Evolutionary conservation across 2,888 invertebrate species (phyloP).

Genomic region (Bibio marci): DNA sequence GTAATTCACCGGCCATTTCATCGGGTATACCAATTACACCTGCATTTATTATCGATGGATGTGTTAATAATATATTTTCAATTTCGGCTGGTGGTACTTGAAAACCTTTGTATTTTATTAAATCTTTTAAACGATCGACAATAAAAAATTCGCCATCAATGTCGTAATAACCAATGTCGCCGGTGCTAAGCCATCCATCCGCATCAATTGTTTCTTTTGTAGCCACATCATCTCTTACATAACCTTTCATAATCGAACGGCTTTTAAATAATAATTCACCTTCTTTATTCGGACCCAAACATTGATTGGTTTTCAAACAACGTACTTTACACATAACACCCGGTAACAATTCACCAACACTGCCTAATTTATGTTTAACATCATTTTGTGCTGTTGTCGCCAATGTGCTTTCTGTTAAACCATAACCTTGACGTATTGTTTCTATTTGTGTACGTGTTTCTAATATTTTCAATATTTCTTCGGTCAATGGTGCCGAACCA

Average conservation of each 20-base stretch:
- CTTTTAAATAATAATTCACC: conserved; percentile 80
- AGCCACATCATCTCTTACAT: conserved; percentile 50
- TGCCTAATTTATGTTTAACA: conserved; percentile 34
- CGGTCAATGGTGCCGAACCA: conserved; percentile 70
- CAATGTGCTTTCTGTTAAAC: conserved; percentile 64
- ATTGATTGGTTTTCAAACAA: conserved; percentile 42
- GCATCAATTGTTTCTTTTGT: conserved; percentile 45
- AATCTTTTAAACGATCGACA: conserved; percentile 72
- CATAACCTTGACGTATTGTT: conserved; percentile 54
- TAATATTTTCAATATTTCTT: conserved; percentile 43
- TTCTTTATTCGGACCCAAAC: conserved; percentile 43
- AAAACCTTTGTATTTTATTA: conserved; percentile 80
- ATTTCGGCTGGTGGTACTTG: conserved; percentile 81
- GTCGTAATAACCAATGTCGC: conserved; percentile 73
- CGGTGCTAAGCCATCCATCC: conserved; percentile 63
- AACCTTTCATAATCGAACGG: conserved; percentile 67
- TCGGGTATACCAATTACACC: conserved; percentile 71
- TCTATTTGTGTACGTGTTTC: conserved; percentile 27
- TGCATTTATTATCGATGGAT: conserved; percentile 53
- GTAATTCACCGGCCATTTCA: conserved; percentile 55
- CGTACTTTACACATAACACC: conserved; percentile 47
- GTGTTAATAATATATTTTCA: conserved; percentile 56
- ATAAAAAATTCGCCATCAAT: conserved; percentile 47
- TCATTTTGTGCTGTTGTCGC: conserved; percentile 30
- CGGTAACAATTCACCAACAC: conserved; percentile 48